These are phyloP conservation scores for Cryptus viduatorius DNA, from an alignment of 2,888 invertebrate genomes.

Conservation along the genomic window DNA sequence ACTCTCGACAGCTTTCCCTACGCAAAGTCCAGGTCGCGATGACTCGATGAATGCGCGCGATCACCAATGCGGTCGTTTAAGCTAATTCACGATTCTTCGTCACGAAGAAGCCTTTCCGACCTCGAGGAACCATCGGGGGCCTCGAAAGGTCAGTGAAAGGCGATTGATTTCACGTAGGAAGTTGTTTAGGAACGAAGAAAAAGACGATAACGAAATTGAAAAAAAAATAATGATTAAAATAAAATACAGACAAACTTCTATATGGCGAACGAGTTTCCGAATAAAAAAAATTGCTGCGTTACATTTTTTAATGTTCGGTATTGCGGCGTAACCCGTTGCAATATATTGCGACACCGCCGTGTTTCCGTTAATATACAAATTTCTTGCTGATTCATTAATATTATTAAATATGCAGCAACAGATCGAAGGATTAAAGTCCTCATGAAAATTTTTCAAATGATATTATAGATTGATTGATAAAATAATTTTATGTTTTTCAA, in stretches of 20 bases:
- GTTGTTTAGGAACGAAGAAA: not conserved
- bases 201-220: not conserved
- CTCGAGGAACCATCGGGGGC: slow-evolving; percentile 72
- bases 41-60: slow-evolving; percentile 6
- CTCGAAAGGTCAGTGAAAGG: slow-evolving; percentile 81
- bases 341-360: too few relatives aligned
- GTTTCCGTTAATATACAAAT: too few relatives aligned
- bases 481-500: too few relatives aligned
- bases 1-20: slow-evolving; percentile 65
- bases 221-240: not conserved
- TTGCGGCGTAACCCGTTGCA: too few relatives aligned
- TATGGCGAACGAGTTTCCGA: too few relatives aligned
- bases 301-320: too few relatives aligned
- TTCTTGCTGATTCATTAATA: too few relatives aligned
- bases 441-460: too few relatives aligned
- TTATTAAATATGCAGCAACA: too few relatives aligned
- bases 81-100: slow-evolving; percentile 37
- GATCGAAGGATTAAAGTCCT: too few relatives aligned
- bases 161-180: slow-evolving; percentile 57
- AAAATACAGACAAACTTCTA: not conserved
- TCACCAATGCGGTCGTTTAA: not conserved
- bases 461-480: too few relatives aligned
- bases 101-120: slow-evolving; percentile 69
- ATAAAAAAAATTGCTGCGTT: too few relatives aligned
- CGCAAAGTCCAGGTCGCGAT: slow-evolving; percentile 64